Conservation (phyloP, 2,113 vertebrate genomes). For the Piaya cayana region DNA sequence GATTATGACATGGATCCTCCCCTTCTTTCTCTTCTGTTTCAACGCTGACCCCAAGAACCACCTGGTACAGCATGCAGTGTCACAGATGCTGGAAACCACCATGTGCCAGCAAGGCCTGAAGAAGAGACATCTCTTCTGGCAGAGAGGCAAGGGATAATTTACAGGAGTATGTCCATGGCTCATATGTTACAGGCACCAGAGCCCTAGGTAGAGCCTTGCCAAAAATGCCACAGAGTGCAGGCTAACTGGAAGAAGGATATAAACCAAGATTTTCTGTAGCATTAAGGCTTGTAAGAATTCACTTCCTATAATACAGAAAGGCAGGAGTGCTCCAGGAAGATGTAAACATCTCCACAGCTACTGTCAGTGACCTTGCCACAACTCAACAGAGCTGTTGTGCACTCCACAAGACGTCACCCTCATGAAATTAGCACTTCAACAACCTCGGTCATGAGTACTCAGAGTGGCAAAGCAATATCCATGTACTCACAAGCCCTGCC, state of each 20-base stretch:
- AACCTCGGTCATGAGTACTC: neutral
- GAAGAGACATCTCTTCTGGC: neutral
- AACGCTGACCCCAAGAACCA: neutral
- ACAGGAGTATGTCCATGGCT: neutral
- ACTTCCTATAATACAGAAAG: neutral
- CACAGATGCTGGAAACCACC: neutral
- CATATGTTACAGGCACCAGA: neutral
- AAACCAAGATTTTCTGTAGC: neutral
- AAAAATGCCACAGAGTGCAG: neutral
- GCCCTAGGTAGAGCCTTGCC: neutral
- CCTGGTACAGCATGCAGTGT: neutral
- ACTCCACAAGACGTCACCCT: neutral
- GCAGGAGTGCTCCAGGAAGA: neutral
- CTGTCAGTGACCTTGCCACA: constrained; percentile 36
- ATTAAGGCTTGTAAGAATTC: neutral
- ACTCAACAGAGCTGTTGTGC: neutral
- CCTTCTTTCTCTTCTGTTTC: neutral
- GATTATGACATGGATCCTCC: neutral
- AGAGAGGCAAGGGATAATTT: neutral
- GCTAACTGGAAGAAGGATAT: neutral
- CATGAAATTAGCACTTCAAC: constrained; percentile 40
- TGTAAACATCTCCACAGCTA: neutral
- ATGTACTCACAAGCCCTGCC: neutral
- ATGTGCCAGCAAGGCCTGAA: neutral
- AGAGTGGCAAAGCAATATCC: neutral